Evolutionary conservation across 2,797 vertebrate species (phyloP).

Genomic region (Chanos chanos): DNA sequence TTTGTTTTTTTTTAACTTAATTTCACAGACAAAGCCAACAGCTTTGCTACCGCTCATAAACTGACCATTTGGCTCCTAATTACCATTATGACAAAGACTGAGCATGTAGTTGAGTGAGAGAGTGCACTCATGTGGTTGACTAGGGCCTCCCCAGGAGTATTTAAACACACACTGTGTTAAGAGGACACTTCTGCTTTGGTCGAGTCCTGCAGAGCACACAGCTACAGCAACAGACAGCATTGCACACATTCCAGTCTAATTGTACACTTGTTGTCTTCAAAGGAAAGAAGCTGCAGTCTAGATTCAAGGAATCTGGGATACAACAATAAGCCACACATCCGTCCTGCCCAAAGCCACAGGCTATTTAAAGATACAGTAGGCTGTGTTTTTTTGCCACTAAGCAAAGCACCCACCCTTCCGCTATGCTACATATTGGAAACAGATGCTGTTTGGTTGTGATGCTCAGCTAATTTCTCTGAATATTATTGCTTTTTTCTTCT

Average conservation of each 20-base stretch:
- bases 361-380: conserved; percentile 57
- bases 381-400: conserved; percentile 54
- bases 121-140: conserved; percentile 25
- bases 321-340: conserved; percentile 57
- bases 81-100: too few species aligned
- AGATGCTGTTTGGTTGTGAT: conserved; percentile 49
- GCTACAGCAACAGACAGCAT: conserved; percentile 41
- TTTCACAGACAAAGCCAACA: too few species aligned
- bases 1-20: too few species aligned
- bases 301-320: conserved; percentile 55
- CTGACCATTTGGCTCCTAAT: too few species aligned
- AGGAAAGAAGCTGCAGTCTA: conserved; percentile 52
- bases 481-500: conserved; percentile 19
- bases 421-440: conserved; percentile 53
- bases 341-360: conserved; percentile 55
- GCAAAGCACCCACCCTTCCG: conserved; percentile 54
- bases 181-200: conserved; percentile 14
- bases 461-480: conserved; percentile 44
- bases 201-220: conserved; percentile 25
- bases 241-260: conserved; percentile 55
- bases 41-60: too few species aligned
- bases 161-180: conserved; percentile 19
- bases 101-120: conserved; percentile 22
- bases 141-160: conserved; percentile 14
- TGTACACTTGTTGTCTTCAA: conserved; percentile 58